phyloP scores from a whole-genome alignment of 53 echinoderm and acorn worm species.

The Paracentrotus lividus region DNA sequence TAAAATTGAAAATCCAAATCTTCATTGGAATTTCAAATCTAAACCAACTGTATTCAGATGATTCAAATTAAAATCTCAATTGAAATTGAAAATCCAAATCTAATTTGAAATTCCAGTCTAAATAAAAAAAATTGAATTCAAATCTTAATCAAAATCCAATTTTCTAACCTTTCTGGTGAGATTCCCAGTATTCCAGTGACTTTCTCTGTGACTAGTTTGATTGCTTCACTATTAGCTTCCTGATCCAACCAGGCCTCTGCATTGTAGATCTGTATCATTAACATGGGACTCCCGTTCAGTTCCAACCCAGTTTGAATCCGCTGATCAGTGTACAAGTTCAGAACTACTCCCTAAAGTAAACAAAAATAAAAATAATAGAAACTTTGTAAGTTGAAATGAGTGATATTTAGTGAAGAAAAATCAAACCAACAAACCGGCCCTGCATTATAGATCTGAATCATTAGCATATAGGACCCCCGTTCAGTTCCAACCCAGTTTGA shows the following conservation, averaged over 20 bases:
- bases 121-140: too few relatives aligned
- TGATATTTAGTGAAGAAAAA: too few relatives aligned
- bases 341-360: slow-evolving; percentile 77
- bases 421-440: background rate
- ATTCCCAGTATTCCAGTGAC: slow-evolving; percentile 40
- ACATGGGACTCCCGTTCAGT: slow-evolving; percentile 49
- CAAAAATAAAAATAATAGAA: too few relatives aligned
- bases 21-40: too few relatives aligned
- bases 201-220: slow-evolving; percentile 70
- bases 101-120: too few relatives aligned
- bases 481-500: slow-evolving; percentile 64
- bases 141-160: too few relatives aligned
- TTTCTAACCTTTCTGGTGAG: slow-evolving; percentile 72
- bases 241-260: slow-evolving; percentile 72
- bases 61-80: too few relatives aligned
- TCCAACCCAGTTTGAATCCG: slow-evolving; percentile 68
- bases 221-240: slow-evolving; percentile 59
- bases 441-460: slow-evolving; percentile 75
- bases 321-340: slow-evolving; percentile 74
- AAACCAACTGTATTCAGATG: too few relatives aligned
- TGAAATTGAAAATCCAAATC: too few relatives aligned
- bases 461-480: slow-evolving; percentile 58
- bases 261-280: slow-evolving; percentile 75
- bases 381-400: background rate
- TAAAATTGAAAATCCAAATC: too few relatives aligned